Evolutionary conservation across 2,888 invertebrate genomes (phyloP).

Genomic region (Chromoteleia sp.): DNA sequence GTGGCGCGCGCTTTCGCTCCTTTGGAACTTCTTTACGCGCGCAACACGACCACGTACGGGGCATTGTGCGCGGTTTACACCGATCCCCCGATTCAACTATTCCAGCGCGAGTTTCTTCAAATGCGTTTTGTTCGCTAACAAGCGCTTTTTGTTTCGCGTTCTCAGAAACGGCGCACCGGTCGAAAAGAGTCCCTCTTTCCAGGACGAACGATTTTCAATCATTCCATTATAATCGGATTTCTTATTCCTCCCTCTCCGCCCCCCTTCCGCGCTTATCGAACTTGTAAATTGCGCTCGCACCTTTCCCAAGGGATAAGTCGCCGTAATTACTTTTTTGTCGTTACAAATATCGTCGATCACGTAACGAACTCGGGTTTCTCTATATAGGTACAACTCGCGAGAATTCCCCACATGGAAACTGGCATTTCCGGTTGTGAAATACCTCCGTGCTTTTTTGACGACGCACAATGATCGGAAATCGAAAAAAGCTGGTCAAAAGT

Average conservation of each 20-base stretch:
- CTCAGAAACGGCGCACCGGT: slow-evolving; percentile 25
- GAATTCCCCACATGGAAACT: slow-evolving; percentile 56
- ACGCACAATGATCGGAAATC: too few relatives aligned
- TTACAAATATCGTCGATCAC: slow-evolving; percentile 22
- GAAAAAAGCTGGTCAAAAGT: too few relatives aligned
- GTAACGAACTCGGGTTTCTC: slow-evolving; percentile 35
- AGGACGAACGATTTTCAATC: slow-evolving; percentile 3
- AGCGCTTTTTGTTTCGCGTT: slow-evolving; percentile 56
- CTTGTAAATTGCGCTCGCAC: not conserved
- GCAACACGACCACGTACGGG: slow-evolving; percentile 43
- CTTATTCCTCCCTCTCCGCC: too few relatives aligned
- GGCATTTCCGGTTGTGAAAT: slow-evolving; percentile 58
- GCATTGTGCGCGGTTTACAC: slow-evolving; percentile 55
- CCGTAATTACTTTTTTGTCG: slow-evolving; percentile 35
- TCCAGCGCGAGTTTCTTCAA: slow-evolving; percentile 33
- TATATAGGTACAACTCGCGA: slow-evolving; percentile 31
- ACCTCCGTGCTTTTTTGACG: slow-evolving; percentile 39
- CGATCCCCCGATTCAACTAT: slow-evolving; percentile 28
- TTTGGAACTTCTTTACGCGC: slow-evolving; percentile 46
- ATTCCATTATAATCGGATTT: not conserved
- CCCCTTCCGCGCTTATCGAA: not conserved
- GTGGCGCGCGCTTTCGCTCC: slow-evolving; percentile 48
- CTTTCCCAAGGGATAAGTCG: slow-evolving; percentile 13
- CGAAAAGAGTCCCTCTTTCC: not conserved
- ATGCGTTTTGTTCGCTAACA: slow-evolving; percentile 57